Conservation (phyloP, 1,140 invertebrate species). For the Drosophila paulistorum region DNA sequence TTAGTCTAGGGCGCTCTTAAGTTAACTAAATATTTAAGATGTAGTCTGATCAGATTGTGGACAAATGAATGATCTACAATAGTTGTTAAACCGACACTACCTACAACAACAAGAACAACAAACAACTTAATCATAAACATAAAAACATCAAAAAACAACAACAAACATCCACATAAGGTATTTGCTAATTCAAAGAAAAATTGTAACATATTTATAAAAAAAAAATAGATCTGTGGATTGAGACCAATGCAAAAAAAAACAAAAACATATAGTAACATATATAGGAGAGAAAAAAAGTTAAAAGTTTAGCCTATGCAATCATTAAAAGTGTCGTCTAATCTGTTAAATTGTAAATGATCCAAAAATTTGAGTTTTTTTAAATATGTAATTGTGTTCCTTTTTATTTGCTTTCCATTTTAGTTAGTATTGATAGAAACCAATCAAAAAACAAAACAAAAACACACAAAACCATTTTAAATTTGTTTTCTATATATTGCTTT, state of each 20-base stretch:
- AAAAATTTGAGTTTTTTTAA: constrained; percentile 31
- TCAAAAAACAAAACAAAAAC: not conserved
- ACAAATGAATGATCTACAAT: constrained; percentile 38
- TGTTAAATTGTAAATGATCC: constrained; percentile 54
- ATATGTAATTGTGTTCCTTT: constrained; percentile 42
- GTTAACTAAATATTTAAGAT: constrained; percentile 78
- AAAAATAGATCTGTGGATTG: constrained; percentile 26
- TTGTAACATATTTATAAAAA: constrained; percentile 41
- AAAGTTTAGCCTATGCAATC: constrained; percentile 15
- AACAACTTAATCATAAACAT: constrained; percentile 23
- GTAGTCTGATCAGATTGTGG: constrained; percentile 35
- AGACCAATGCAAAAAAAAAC: constrained; percentile 49
- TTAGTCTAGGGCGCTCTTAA: constrained; percentile 49
- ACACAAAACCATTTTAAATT: constrained; percentile 23
- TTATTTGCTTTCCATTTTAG: not conserved
- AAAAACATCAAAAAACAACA: constrained; percentile 24
- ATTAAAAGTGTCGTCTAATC: constrained; percentile 47
- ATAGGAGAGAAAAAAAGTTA: not conserved
- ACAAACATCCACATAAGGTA: constrained; percentile 29
- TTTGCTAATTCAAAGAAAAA: constrained; percentile 8
- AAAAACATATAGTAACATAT: constrained; percentile 19
- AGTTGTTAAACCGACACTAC: constrained; percentile 62
- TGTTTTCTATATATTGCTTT: constrained; percentile 40
- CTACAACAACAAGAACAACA: constrained; percentile 47
- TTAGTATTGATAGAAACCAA: not conserved